Evolutionary conservation across 2,888 invertebrate genomes (phyloP).

Genomic region (Cylloceria caligata): DNA sequence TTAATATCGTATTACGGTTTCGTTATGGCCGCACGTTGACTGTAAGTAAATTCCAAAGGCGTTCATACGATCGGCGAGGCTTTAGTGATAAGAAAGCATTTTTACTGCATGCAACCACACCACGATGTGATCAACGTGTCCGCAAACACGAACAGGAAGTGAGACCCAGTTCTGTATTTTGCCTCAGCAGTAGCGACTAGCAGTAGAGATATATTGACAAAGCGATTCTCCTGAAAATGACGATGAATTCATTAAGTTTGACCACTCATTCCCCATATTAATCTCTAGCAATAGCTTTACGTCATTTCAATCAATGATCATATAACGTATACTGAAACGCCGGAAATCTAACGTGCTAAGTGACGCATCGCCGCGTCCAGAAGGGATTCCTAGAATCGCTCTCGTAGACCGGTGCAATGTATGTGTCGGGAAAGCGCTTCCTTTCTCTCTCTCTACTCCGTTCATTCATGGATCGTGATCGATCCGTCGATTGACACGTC

Average conservation of each 20-base stretch:
- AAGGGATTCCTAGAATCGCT: conserved; percentile 46
- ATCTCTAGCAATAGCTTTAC: neutral
- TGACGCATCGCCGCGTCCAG: conserved; percentile 60
- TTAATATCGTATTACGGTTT: conserved; percentile 56
- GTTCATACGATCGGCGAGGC: conserved; percentile 57
- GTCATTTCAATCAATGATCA: conserved; percentile 47
- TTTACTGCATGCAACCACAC: conserved; percentile 6
- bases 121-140: conserved; percentile 30
- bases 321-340: conserved; percentile 6
- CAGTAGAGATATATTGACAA: neutral
- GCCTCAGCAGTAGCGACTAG: neutral
- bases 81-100: conserved; percentile 61
- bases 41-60: conserved; percentile 60
- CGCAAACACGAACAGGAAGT: conserved; percentile 54
- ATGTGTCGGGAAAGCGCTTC: conserved; percentile 50
- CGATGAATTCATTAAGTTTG: neutral
- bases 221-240: neutral
- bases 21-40: conserved; percentile 47
- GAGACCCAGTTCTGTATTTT: conserved; percentile 46
- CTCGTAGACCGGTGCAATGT: conserved; percentile 30
- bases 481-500: conserved; percentile 55
- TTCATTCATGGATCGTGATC: conserved; percentile 47
- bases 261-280: neutral
- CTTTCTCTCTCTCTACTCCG: neutral
- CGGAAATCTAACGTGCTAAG: conserved; percentile 8